Evolutionary conservation across 1,140 invertebrate genomes (phyloP), one percentile per base, ranked within the genome.

Genomic region (Magallana gigas): DNA sequence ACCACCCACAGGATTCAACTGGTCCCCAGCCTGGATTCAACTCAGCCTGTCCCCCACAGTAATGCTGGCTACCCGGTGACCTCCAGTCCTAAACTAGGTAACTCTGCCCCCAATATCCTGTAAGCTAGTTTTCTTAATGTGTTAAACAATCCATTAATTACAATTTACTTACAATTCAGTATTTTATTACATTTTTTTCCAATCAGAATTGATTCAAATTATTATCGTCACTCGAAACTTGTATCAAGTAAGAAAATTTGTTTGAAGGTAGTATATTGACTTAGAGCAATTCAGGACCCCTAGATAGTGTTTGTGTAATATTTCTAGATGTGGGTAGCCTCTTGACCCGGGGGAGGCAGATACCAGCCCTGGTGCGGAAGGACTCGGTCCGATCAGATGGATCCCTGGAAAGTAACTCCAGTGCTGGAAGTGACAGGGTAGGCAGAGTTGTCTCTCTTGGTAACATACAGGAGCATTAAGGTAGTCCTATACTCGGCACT

Each of bases 401-500:
- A 23, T 83, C 88, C 6, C 23, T 85, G 12, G 85, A 86, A 11
- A 89, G 88, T 81, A 87, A 83, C 23, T 87, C 82, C n/a, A 87
- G 85, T 81, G 36, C 58, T 23, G 88, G 87, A 64, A 91, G 86
- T 88, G 83, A 85, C 23, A 89, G 88, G 87, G 83, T 84, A 62
- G 23, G 14, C 57, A 83, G 68, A 76, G 18, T 29, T 36, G 14
- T 36, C 68, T 76, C 9, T 76, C 23, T 36, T 29, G 23, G 1
- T 9, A 29, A 48, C 36, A 48, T 5, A 5, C 36, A 48, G 36
- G 5, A 48, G 36, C 36, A 48, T 48, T 48, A 36, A 36, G 36
- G 36, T 36, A 3, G n/a, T n/a, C n/a, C n/a, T n/a, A n/a, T n/a
- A n/a, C n/a, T n/a, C n/a, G n/a, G n/a, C n/a, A n/a, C n/a, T n/a